These are phyloP conservation scores for Anoura caudifer DNA, from an alignment of 2,113 vertebrate species.

Conservation along the genomic window DNA sequence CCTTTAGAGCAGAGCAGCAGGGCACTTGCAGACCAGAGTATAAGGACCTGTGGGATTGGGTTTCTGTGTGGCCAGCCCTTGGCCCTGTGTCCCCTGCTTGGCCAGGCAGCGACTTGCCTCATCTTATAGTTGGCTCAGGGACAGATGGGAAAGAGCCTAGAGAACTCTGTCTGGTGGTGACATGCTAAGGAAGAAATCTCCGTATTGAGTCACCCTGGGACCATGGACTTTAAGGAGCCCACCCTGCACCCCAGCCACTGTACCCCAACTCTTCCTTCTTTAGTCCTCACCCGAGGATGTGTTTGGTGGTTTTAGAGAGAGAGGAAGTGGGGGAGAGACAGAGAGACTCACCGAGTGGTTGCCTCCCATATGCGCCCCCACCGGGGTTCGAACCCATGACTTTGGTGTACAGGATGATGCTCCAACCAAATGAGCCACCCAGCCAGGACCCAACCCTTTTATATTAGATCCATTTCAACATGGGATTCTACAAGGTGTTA, in stretches of 20 bases:
- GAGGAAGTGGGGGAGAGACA: too few relatives aligned
- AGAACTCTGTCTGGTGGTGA: not conserved
- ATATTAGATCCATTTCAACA: not conserved
- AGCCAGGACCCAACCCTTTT: not conserved
- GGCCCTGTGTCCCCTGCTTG: not conserved
- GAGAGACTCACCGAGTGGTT: too few relatives aligned
- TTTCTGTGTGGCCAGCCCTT: not conserved
- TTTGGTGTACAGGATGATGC: too few relatives aligned
- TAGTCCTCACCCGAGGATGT: too few relatives aligned
- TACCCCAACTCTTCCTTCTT: too few relatives aligned
- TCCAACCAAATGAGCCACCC: too few relatives aligned
- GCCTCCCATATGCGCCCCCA: too few relatives aligned
- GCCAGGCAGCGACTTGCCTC: not conserved
- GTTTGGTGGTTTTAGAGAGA: too few relatives aligned
- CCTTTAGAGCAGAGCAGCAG: not conserved
- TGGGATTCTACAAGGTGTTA: not conserved
- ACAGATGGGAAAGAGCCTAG: not conserved
- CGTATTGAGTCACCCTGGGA: not conserved
- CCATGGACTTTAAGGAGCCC: not conserved
- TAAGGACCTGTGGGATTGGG: rapidly evolving
- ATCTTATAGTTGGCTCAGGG: not conserved
- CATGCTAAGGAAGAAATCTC: not conserved
- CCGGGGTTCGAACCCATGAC: too few relatives aligned
- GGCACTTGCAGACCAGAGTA: not conserved
- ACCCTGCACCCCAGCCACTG: not conserved